Evolutionary conservation across 2,888 invertebrate genomes (phyloP).

Genomic region (Villa cingulata): DNA sequence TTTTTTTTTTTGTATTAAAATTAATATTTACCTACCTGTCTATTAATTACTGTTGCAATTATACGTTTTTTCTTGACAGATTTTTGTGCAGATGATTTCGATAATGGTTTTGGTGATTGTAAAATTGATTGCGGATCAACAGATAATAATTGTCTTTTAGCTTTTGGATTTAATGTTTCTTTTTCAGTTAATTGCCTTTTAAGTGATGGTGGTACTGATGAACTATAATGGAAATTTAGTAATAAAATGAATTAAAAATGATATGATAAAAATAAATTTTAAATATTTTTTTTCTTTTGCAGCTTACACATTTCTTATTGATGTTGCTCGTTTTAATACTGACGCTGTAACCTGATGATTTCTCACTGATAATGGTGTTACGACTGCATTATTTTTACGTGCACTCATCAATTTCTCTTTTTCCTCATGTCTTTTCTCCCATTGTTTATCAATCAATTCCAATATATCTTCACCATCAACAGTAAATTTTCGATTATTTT

Average conservation of each 20-base stretch:
- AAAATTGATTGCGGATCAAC: slow-evolving; percentile 18
- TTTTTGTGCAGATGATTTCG: slow-evolving; percentile 17
- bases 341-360: slow-evolving; percentile 17
- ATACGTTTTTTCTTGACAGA: slow-evolving; percentile 22
- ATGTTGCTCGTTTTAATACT: slow-evolving; percentile 22
- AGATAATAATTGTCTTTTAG: slow-evolving; percentile 27
- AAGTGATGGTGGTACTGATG: slow-evolving; percentile 6
- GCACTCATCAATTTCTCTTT: slow-evolving; percentile 37
- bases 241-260: background rate
- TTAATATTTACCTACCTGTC: slow-evolving; percentile 15
- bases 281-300: background rate
- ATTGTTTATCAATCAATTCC: slow-evolving; percentile 46
- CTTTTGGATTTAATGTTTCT: slow-evolving; percentile 17
- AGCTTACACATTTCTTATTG: slow-evolving; percentile 3
- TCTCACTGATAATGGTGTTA: slow-evolving; percentile 20
- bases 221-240: background rate
- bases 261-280: background rate
- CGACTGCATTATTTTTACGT: slow-evolving; percentile 23
- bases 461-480: slow-evolving; percentile 49
- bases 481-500: slow-evolving; percentile 42
- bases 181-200: slow-evolving; percentile 11
- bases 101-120: slow-evolving; percentile 9
- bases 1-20: background rate
- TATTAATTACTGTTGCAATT: slow-evolving; percentile 23
- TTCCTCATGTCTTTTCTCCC: slow-evolving; percentile 39